Evolutionary conservation across 2,113 vertebrate species (phyloP).

Genomic region (Lucifuga dentata): DNA sequence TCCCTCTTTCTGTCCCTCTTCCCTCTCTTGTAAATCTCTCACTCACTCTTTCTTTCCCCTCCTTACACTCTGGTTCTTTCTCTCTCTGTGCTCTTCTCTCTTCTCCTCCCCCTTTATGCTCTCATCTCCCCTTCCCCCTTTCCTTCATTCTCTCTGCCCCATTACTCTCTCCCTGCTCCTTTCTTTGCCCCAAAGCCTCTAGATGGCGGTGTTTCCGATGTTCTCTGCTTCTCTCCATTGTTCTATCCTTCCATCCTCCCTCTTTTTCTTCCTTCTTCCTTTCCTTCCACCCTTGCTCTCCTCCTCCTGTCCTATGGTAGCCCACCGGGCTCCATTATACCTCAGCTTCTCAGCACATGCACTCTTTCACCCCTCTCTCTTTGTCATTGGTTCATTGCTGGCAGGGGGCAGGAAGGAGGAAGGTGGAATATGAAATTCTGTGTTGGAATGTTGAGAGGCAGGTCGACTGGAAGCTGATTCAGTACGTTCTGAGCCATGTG

Average conservation of each 20-base stretch:
- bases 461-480: no score
- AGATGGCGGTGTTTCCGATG: no score
- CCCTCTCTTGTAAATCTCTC: conserved; percentile 15
- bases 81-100: not conserved
- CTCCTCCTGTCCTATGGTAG: not conserved
- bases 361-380: not conserved
- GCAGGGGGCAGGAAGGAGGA: not conserved
- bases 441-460: no score
- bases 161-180: no score
- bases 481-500: not conserved
- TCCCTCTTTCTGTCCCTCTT: conserved; percentile 3
- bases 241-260: no score
- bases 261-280: no score
- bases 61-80: not conserved
- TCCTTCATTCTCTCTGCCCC: no score
- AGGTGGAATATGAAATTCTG: not conserved
- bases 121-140: no score
- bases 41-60: not conserved
- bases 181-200: no score
- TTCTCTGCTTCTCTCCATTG: no score
- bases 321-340: not conserved
- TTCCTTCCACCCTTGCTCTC: no score
- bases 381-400: conserved; percentile 11
- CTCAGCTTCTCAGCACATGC: not conserved
- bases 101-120: no score